These are phyloP conservation scores for Grantiella picta DNA, from an alignment of 2,113 vertebrate species.

Conservation along the genomic window DNA sequence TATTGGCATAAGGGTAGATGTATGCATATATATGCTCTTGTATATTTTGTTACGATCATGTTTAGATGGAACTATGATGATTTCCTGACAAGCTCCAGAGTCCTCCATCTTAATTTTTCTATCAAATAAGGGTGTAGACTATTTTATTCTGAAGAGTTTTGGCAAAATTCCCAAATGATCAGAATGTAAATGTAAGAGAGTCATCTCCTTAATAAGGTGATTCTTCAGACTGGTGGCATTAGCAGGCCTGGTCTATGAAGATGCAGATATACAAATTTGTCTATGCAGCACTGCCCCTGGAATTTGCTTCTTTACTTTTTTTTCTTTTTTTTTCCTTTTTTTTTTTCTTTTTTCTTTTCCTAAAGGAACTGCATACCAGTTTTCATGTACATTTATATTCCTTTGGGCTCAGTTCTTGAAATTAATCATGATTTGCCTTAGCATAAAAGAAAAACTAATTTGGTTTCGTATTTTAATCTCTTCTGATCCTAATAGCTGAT, in stretches of 20 bases:
- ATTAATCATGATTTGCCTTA: not conserved
- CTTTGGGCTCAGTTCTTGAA: not conserved
- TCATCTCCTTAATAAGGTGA: not conserved
- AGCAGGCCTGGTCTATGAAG: not conserved
- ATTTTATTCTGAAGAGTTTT: not conserved
- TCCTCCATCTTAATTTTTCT: not conserved
- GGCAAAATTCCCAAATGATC: not conserved
- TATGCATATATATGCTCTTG: accelerated
- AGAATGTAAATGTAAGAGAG: not conserved
- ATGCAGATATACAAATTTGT: not conserved
- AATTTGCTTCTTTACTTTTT: not conserved
- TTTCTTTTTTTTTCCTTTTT: not conserved
- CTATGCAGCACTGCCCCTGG: not conserved
- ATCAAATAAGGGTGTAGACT: not conserved
- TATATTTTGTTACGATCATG: not conserved
- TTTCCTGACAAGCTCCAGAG: not conserved
- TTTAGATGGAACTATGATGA: not conserved
- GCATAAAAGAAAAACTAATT: not conserved
- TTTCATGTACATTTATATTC: not conserved
- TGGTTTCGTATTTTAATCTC: not conserved
- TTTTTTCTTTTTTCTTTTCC: not conserved
- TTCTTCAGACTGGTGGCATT: not conserved
- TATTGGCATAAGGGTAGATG: not conserved
- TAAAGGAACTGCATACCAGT: not conserved
- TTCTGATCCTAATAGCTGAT: not conserved